Evolutionary conservation across 2,113 vertebrate species (phyloP), one percentile per base, ranked within the genome.

Genomic region (Cottus gobio): DNA sequence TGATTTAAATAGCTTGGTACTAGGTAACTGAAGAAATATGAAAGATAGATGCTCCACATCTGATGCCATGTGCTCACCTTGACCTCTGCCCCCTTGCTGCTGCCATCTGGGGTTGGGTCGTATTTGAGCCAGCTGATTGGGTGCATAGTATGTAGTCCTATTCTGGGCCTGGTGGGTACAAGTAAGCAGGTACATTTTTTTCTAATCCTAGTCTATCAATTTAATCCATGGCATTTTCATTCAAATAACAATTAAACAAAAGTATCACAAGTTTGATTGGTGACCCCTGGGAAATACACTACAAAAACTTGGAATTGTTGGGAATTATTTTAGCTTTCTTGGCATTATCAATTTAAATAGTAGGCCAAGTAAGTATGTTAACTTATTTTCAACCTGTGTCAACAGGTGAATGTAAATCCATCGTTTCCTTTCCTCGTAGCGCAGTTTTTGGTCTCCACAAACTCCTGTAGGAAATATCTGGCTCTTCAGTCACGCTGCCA

Each of bases 51-150:
- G 12, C 36, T 12, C 1, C 2, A 0, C 56, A 0, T 36, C 11
- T 3, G 31, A 56, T 92, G 12, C 20, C 24, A 34, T 1, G 28
- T 16, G 1, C 89, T 93, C 89, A 98, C 98, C 97, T 95, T 99
- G 98, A 94, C 97, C 97, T 91, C 98, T 95, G 76, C 97, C 97
- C 30, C 97, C 97, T 77, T 96, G 95, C 87, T 98, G 98, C 89
- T 99, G 98, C 98, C 98, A 99, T 79, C 98, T 93, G 60, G 97
- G 97, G 93, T 96, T 98, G 82, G 98, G 98, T 79, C 98, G 95
- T 95, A 99, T 99, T 91, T 99, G 98, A 9, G 97, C 94, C 91
- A 99, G 92, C 42, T 99, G 98, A 90, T 96, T 99, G 57, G 97
- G 98, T 82, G 97, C 97, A 84, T 99, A 99, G 93, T 99, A 99